A percentile compares a stretch with the other conserved stretches of the same genome.
Evolutionary conservation across 2,888 invertebrate species (phyloP).

Genomic region (Lasioglossum leucozonium): DNA sequence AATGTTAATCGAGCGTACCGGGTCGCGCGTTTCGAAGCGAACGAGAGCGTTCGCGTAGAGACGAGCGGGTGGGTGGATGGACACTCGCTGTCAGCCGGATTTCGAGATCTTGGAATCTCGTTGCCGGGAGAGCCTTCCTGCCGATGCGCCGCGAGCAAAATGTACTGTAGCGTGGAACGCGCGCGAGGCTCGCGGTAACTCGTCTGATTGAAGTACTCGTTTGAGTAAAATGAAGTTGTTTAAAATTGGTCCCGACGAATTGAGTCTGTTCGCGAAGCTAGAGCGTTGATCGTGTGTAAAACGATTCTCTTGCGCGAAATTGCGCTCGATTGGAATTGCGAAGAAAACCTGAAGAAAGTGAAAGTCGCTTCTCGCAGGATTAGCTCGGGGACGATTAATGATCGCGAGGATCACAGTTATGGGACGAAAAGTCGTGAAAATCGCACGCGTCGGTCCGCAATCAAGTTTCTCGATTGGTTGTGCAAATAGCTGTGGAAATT

Average conservation of each 20-base stretch:
- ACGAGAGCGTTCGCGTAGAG: neutral
- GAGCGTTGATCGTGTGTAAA: neutral
- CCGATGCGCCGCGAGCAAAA: neutral
- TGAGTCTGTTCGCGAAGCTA: neutral
- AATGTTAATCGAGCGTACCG: slow-evolving; percentile 38
- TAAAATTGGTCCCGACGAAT: neutral
- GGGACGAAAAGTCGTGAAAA: neutral
- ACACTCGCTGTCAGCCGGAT: neutral
- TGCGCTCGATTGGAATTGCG: no score
- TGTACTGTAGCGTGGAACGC: neutral
- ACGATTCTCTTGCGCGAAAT: neutral
- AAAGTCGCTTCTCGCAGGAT: neutral
- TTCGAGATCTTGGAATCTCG: slow-evolving; percentile 7
- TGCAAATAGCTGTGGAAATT: neutral
- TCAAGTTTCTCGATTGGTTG: neutral
- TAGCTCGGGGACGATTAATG: neutral
- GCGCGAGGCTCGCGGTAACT: neutral
- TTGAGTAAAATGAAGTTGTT: no score
- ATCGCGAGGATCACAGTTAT: neutral
- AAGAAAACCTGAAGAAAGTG: neutral
- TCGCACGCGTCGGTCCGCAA: neutral
- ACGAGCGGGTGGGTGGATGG: slow-evolving; percentile 26
- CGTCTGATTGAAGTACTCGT: neutral
- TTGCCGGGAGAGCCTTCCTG: neutral
- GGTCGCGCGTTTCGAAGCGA: neutral